A percentile compares a stretch with the other conserved stretches of the same genome.
Conservation (phyloP, 2,113 vertebrate genomes). For the Catharus minimus region DNA sequence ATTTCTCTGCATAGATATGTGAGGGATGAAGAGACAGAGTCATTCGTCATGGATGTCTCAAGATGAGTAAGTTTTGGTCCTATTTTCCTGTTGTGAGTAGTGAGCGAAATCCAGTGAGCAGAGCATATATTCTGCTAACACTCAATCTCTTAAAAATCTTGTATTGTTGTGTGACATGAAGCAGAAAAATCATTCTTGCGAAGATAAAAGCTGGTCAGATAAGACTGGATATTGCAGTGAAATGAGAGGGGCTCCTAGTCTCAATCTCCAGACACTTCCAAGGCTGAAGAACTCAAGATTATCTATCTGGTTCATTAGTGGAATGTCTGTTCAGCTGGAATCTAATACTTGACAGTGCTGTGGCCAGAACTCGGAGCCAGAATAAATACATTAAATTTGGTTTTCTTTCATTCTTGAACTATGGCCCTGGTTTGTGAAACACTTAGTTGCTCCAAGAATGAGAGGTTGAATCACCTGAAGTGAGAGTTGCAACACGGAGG, state of each 20-base stretch:
- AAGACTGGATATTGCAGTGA: neutral
- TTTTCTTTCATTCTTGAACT: neutral
- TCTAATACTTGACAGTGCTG: neutral
- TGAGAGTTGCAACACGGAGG: neutral
- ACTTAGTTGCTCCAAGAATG: neutral
- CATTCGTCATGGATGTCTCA: neutral
- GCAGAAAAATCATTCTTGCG: neutral
- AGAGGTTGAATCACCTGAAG: neutral
- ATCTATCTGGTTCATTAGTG: neutral
- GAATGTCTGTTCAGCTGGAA: neutral
- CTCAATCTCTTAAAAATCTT: neutral
- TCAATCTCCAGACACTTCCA: neutral
- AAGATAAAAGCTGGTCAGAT: neutral
- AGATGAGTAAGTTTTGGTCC: neutral
- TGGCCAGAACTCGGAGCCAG: neutral
- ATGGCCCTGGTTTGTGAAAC: neutral
- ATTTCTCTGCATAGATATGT: neutral
- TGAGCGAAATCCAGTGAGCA: neutral
- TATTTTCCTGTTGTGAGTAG: neutral
- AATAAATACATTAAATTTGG: neutral
- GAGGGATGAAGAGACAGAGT: neutral
- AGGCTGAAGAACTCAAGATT: neutral
- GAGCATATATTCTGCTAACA: neutral
- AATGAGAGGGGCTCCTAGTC: neutral
- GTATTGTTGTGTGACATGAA: neutral